Evolutionary conservation across 2,888 invertebrate species (phyloP).

Genomic region (Andrena chrysosceles): DNA sequence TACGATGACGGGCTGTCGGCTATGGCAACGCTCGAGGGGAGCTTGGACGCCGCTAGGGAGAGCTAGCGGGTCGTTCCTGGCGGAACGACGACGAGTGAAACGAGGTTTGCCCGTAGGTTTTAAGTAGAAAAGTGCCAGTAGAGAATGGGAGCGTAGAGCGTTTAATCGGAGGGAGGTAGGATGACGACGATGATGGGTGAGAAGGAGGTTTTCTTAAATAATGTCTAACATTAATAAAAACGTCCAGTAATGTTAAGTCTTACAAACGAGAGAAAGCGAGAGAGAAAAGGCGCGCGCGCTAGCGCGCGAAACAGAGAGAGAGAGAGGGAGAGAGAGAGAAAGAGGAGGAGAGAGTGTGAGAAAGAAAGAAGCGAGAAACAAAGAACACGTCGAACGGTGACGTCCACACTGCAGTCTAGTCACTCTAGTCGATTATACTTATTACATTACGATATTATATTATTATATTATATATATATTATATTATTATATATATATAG

Average conservation of each 20-base stretch:
- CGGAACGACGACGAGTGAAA: conserved; percentile 13
- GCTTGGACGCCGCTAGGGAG: conserved; percentile 41
- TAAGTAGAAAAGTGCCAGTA: conserved; percentile 85
- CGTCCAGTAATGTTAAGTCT: conserved; percentile 84
- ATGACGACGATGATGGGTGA: conserved; percentile 23
- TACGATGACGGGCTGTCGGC: conserved; percentile 46
- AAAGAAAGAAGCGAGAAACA: conserved; percentile 21
- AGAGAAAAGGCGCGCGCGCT: not conserved
- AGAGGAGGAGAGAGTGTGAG: too few relatives aligned
- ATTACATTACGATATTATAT: conserved; percentile 77
- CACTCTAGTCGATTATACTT: conserved; percentile 82
- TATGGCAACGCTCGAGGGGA: conserved; percentile 15
- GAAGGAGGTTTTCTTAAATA: conserved; percentile 70
- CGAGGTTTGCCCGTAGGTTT: conserved; percentile 79
- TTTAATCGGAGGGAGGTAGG: conserved; percentile 18
- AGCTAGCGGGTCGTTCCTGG: conserved; percentile 71
- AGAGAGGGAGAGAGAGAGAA: too few relatives aligned
- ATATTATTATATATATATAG: conserved; percentile 73
- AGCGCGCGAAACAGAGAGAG: too few relatives aligned
- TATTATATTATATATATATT: conserved; percentile 72
- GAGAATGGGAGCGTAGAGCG: conserved; percentile 49
- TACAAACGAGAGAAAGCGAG: conserved; percentile 52
- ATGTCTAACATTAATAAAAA: conserved; percentile 82
- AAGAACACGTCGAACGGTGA: conserved; percentile 78
- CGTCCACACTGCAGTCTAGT: conserved; percentile 84